Conservation (phyloP, 2,113 vertebrate species). For the Leptobrachium leishanense region DNA sequence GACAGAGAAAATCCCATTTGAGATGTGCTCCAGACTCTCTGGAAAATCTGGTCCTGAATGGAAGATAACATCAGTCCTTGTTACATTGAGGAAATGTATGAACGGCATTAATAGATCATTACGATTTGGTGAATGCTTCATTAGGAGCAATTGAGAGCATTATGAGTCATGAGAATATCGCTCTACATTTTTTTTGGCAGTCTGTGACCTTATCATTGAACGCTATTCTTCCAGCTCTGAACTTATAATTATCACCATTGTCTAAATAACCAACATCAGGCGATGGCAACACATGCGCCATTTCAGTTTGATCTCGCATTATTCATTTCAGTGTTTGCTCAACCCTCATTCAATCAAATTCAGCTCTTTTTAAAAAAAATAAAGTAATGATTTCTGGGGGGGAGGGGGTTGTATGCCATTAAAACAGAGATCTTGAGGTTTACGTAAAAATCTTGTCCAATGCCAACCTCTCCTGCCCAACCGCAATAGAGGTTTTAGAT, state of each 20-base stretch:
- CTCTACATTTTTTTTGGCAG: slow-evolving; percentile 28
- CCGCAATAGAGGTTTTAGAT: too few species aligned
- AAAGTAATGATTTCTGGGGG: too few species aligned
- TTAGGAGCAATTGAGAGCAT: slow-evolving; percentile 23
- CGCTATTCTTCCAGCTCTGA: slow-evolving; percentile 25
- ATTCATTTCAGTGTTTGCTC: too few species aligned
- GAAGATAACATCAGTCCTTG: neutral
- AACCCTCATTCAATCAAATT: too few species aligned
- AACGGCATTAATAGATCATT: slow-evolving; percentile 17
- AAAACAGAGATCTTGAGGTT: too few species aligned
- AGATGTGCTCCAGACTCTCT: neutral
- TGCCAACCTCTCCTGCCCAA: too few species aligned
- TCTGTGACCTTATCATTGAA: slow-evolving; percentile 25
- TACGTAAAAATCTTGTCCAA: too few species aligned
- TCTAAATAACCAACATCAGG: slow-evolving; percentile 10
- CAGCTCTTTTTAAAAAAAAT: too few species aligned
- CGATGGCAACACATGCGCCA: too few species aligned
- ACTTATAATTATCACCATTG: slow-evolving; percentile 35
- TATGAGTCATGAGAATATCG: slow-evolving; percentile 20
- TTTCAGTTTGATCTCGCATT: too few species aligned
- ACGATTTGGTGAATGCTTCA: slow-evolving; percentile 26
- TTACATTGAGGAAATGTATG: neutral
- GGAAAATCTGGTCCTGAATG: neutral
- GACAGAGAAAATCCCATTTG: neutral
- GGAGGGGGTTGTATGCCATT: too few species aligned